Percentiles rank a stretch among this genome's conserved stretches.
phyloP scores from a whole-genome alignment of 2,113 vertebrate species.

The Pseudorectes ferrugineus region DNA sequence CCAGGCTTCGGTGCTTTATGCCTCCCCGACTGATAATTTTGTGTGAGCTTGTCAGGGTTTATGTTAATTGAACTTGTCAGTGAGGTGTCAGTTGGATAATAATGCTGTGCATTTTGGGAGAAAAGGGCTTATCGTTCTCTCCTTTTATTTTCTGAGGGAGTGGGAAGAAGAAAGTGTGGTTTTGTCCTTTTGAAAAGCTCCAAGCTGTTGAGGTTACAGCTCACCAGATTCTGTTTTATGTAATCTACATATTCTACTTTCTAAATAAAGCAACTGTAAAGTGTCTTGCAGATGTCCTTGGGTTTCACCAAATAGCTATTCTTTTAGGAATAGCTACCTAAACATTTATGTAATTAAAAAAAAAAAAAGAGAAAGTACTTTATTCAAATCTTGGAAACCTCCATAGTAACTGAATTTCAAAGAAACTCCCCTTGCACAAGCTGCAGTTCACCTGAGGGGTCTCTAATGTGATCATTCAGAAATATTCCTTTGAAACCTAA shows the following conservation, averaged over 20 bases:
- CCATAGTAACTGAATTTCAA: neutral
- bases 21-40: neutral
- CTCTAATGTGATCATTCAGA: neutral
- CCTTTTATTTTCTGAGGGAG: neutral
- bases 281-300: neutral
- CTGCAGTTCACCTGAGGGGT: neutral
- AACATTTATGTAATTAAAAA: neutral
- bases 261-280: slow-evolving; percentile 5
- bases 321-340: neutral
- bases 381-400: neutral
- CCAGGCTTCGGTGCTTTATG: neutral
- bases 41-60: neutral
- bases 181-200: slow-evolving; percentile 20
- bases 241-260: slow-evolving; percentile 1
- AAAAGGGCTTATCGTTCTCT: neutral
- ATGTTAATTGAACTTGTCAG: neutral
- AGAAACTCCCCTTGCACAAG: neutral
- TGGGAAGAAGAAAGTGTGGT: neutral
- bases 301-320: neutral
- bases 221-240: slow-evolving; percentile 23
- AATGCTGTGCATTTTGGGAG: neutral
- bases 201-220: neutral
- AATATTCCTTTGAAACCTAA: neutral
- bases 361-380: neutral
- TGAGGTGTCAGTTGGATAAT: neutral